A percentile compares a stretch with the other conserved stretches of the same genome.
phyloP scores from a whole-genome alignment of 2,888 invertebrate species.

The Dynastes maya region DNA sequence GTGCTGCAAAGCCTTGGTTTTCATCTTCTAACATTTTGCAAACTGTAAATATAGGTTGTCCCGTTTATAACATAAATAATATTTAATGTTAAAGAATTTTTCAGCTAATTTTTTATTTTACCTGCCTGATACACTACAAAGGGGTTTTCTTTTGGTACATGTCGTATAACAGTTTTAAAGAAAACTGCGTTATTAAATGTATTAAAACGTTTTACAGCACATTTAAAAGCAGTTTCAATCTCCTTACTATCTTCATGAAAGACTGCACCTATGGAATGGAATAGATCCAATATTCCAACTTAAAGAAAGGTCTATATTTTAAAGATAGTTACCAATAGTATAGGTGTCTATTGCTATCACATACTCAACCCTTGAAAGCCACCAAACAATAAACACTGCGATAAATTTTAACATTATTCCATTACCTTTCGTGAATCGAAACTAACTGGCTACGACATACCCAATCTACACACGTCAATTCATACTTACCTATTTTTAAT shows the following conservation, averaged over 20 bases:
- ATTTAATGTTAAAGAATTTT: no score
- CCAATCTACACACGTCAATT: neutral
- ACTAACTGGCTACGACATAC: neutral
- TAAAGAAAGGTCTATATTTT: neutral
- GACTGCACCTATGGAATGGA: slow-evolving; percentile 60
- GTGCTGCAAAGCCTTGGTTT: slow-evolving; percentile 80
- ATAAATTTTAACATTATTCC: neutral
- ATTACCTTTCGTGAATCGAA: neutral
- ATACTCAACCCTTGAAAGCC: neutral
- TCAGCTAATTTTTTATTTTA: slow-evolving; percentile 55
- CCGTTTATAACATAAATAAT: no score
- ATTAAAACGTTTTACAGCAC: slow-evolving; percentile 73
- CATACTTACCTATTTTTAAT: slow-evolving; percentile 36
- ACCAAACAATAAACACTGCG: neutral
- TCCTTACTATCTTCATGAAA: slow-evolving; percentile 72
- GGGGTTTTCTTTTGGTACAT: slow-evolving; percentile 59
- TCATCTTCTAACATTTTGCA: slow-evolving; percentile 71
- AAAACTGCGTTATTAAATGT: slow-evolving; percentile 62
- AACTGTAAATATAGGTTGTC: slow-evolving; percentile 69
- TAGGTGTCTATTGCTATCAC: neutral
- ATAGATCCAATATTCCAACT: neutral
- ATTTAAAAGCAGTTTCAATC: slow-evolving; percentile 75
- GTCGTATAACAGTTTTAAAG: slow-evolving; percentile 61
- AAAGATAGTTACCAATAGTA: slow-evolving; percentile 33
- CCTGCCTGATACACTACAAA: slow-evolving; percentile 64